Base-by-base conservation (phyloP, 2,113 vertebrate genomes). In the Rallus limicola region DNA sequence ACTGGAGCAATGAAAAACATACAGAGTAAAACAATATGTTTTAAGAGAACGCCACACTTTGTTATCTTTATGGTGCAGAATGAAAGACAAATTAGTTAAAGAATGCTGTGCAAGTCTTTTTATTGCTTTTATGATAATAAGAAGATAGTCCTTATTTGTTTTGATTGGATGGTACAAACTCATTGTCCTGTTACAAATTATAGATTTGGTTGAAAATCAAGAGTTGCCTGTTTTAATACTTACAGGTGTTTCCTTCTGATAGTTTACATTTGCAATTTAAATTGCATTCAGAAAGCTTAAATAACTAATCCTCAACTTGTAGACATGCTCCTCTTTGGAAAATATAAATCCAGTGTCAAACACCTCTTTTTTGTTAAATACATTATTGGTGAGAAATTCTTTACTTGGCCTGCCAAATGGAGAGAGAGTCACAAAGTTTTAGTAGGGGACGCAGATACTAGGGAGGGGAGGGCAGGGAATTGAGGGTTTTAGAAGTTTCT, bases 181-280 rank as follows among this genome's bases (percentile, higher is more conserved):
- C 92, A 97, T 97, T 97, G 94, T 97, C 95, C 95, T 96, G 86
- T 86, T 96, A 97, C 93, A 96, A 97, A 97, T 97, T 98, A 98
- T 98, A 97, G 97, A 98, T 98, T 98, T 94, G 87, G 90, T 82
- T 97, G 91, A 97, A 98, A 97, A 95, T 95, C 97, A 95, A 95
- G 29, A 79, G 82, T 95, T 95, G 92, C 70, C 75, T 93, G 96
- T 97, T 95, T 97, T 97, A 98, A 97, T 93, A 93, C 82, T 88
- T 97, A 96, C 97, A 98, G 97, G 97, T 98, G 98, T 97, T 98
- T 97, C 77, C 64, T 95, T 98, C 97, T 97, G 97, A 98, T 98
- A 98, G 97, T 97, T 98, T 96, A 50, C 78, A 98, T 98, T 98
- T 97, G 96, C 97, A 98, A 98, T 98, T 98, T 97, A 98, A 98